Conservation (phyloP, 2,797 vertebrate genomes). For the Periparus ater region DNA sequence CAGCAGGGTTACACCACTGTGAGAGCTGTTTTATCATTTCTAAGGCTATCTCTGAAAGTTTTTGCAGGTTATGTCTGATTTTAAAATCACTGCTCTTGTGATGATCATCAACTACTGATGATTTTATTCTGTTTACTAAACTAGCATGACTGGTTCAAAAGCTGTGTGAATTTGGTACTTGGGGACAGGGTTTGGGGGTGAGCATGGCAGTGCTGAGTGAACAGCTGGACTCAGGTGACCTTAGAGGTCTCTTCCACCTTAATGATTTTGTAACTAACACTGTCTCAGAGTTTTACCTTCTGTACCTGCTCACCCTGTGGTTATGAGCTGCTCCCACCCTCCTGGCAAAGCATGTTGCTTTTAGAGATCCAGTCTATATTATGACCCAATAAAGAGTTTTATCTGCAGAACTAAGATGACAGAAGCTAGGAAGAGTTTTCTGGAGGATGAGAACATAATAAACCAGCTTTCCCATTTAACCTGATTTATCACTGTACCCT, state of each 20-base stretch:
- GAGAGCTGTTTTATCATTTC: not conserved
- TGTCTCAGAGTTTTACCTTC: not conserved
- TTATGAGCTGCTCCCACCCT: not conserved
- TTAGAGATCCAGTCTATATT: not conserved
- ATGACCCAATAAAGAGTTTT: slow-evolving; percentile 44
- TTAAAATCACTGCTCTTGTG: not conserved
- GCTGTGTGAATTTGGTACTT: not conserved
- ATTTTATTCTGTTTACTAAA: not conserved
- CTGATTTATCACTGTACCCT: slow-evolving; percentile 7
- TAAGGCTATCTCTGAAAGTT: not conserved
- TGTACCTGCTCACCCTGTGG: not conserved
- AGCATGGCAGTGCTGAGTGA: not conserved
- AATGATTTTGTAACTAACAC: not conserved
- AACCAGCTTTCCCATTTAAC: slow-evolving; percentile 36
- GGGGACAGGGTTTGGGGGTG: not conserved
- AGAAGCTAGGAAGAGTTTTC: not conserved
- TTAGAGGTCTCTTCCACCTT: not conserved
- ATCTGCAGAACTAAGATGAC: slow-evolving; percentile 33
- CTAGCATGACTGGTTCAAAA: not conserved
- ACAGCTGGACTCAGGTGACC: not conserved
- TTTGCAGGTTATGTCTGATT: not conserved
- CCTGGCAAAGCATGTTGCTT: not conserved
- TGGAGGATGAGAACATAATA: slow-evolving; percentile 28
- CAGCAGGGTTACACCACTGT: not conserved
- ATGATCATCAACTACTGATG: not conserved